These are phyloP conservation scores for Leucozona laternaria DNA, from an alignment of 2,888 invertebrate genomes.

Conservation along the genomic window DNA sequence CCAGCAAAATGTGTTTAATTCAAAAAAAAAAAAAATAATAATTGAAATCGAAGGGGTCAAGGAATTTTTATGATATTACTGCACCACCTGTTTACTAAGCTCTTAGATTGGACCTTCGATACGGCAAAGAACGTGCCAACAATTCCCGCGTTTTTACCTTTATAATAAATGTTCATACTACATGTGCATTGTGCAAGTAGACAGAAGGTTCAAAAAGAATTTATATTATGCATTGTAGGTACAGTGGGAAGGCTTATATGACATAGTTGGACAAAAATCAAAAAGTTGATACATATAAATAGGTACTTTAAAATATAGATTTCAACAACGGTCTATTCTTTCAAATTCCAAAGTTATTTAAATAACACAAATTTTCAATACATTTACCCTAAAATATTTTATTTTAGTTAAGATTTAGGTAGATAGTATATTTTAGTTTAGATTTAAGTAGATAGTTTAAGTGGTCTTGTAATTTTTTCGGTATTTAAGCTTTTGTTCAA, in stretches of 20 bases:
- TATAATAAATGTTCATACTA: not conserved
- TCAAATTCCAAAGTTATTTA: too few relatives aligned
- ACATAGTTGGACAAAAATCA: not conserved
- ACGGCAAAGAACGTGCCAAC: conserved; percentile 33
- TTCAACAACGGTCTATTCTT: too few relatives aligned
- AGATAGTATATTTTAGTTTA: too few relatives aligned
- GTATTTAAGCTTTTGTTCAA: too few relatives aligned
- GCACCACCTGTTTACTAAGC: conserved; percentile 35
- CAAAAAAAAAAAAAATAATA: not conserved
- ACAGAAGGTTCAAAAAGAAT: not conserved
- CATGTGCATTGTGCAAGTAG: not conserved
- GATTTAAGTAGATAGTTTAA: too few relatives aligned
- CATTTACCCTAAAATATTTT: too few relatives aligned
- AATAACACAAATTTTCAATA: too few relatives aligned
- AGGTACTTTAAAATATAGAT: too few relatives aligned
- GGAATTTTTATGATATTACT: conserved; percentile 14
- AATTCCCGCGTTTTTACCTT: not conserved
- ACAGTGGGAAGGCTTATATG: not conserved
- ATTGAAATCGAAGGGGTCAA: conserved; percentile 19
- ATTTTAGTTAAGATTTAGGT: too few relatives aligned
- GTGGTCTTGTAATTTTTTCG: too few relatives aligned
- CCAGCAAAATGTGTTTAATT: conserved; percentile 6
- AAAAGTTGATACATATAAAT: not conserved
- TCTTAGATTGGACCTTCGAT: conserved; percentile 12
- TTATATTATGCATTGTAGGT: not conserved